These are phyloP conservation scores for Nycticebus coucang DNA, from an alignment of 2,113 vertebrate genomes.

Conservation along the genomic window DNA sequence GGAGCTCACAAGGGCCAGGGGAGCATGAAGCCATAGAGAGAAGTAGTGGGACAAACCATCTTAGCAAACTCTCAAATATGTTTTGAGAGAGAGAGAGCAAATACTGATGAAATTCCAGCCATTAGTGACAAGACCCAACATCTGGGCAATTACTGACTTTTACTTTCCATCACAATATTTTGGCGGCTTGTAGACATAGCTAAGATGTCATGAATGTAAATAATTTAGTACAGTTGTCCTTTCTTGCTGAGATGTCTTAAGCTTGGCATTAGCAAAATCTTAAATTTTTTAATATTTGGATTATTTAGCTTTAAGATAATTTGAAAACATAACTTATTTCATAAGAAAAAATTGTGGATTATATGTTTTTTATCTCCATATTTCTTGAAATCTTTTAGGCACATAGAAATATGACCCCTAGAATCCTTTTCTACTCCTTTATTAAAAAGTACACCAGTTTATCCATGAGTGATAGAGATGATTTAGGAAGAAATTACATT, in stretches of 20 bases:
- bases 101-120: constrained; percentile 39
- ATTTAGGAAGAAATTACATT: constrained; percentile 58
- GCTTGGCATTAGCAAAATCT: constrained; percentile 54
- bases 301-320: constrained; percentile 45
- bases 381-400: constrained; percentile 35
- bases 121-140: constrained; percentile 54
- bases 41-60: background rate
- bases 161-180: constrained; percentile 16
- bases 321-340: constrained; percentile 38
- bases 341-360: constrained; percentile 26
- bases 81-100: background rate
- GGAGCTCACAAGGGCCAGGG: background rate
- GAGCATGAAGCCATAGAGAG: background rate
- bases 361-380: constrained; percentile 19
- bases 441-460: constrained; percentile 25
- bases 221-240: constrained; percentile 17
- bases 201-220: constrained; percentile 34
- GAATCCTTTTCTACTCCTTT: constrained; percentile 38
- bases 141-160: constrained; percentile 39
- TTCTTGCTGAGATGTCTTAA: constrained; percentile 52
- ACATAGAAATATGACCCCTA: constrained; percentile 28
- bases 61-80: background rate
- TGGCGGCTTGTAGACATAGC: constrained; percentile 37
- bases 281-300: constrained; percentile 45
- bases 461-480: background rate